Evolutionary conservation across 2,888 invertebrate species (phyloP), one percentile per base, ranked within the genome.

Genomic region (Chrysolina americana): DNA sequence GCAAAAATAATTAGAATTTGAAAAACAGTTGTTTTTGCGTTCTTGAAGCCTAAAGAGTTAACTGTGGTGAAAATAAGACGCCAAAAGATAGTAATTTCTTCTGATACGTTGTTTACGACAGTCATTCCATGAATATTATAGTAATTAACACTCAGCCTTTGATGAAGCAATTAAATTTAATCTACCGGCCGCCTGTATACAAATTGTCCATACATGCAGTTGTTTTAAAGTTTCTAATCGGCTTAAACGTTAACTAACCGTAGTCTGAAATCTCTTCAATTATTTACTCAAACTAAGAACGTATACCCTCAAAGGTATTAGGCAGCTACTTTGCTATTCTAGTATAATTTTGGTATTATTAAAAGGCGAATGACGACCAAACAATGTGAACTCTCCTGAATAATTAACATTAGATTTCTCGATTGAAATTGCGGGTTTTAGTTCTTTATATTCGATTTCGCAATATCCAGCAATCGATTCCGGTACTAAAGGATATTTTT

Each of bases 171-270:
- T 59, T 59, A 59, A 10, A 59, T 59, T 59, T 59, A 59, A 59
- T 28, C 28, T 28, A 28, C 36, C 28, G 36, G 15, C 59, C 15
- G 59, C 28, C 17, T n/a, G 19, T 9, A 8, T 17, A 50, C 59
- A 23, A 21, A 23, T 23, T 15, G 59, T 36, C 59, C 59, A 36
- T 59, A 59, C 23, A n/a, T 28, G 36, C 36, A 59, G 59, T 59
- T 59, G 59, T 10, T 59, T 59, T 10, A 36, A 59, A 59, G 59
- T 59, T 28, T 59, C 6, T 59, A 59, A 59, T 36, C 59, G 10
- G 59, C 59, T 59, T 59, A 59, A 53, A 53, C 36, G n/a, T 59
- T 59, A 59, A 59, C 59, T 59, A 59, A 59, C 59, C 59, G 13
- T 59, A 28, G 13, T 59, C 59, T 28, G 36, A 59, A 59, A 28